Conservation (phyloP, 2,888 invertebrate genomes). For the Leptinotarsa rubiginosa region DNA sequence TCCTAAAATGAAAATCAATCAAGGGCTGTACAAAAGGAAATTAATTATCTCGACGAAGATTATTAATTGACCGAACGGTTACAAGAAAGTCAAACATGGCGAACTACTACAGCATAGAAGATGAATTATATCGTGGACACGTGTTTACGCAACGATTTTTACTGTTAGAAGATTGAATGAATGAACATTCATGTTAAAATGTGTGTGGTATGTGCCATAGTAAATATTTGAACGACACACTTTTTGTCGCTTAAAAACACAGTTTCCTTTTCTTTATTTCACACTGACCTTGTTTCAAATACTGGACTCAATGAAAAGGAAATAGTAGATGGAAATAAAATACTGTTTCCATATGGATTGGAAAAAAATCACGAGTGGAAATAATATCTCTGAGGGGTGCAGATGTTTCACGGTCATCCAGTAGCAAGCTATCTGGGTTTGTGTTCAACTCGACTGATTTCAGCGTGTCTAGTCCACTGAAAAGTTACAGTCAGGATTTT, state of each 20-base stretch:
- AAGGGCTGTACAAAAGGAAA: constrained; percentile 49
- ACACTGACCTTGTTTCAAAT: background rate
- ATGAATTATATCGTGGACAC: constrained; percentile 29
- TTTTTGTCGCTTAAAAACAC: background rate
- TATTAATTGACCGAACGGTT: constrained; percentile 49
- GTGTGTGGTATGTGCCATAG: background rate
- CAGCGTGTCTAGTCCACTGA: no score
- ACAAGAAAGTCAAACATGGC: constrained; percentile 33
- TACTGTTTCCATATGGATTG: no score
- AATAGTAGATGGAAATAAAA: no score
- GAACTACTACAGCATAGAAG: constrained; percentile 15
- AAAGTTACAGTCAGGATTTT: no score
- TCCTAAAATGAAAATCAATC: constrained; percentile 49
- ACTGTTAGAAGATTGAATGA: constrained; percentile 38
- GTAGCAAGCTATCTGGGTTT: no score
- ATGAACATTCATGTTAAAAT: constrained; percentile 15
- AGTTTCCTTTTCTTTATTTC: background rate
- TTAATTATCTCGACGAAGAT: constrained; percentile 49
- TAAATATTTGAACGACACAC: constrained; percentile 8
- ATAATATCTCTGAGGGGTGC: no score
- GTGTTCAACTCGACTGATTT: no score
- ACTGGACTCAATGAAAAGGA: background rate
- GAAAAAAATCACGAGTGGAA: no score
- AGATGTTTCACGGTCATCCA: no score
- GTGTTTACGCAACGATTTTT: constrained; percentile 30